Evolutionary conservation across 2,888 invertebrate species (phyloP).

Genomic region (Troilus luridus): DNA sequence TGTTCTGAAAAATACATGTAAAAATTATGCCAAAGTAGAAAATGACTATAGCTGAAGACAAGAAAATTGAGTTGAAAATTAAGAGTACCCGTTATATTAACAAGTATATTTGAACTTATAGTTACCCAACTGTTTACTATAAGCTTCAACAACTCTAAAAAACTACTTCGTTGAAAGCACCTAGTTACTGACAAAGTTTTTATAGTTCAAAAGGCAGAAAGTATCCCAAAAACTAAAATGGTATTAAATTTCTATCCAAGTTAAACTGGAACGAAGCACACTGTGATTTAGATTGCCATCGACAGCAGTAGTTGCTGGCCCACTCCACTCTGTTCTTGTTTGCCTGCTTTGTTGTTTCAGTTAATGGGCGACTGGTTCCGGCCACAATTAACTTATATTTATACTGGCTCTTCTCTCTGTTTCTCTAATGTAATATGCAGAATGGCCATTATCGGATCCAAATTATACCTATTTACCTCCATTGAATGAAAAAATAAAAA

Average conservation of each 20-base stretch:
- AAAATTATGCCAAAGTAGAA: no score
- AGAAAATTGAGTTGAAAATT: no score
- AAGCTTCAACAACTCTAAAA: no score
- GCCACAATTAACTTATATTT: conserved; percentile 2
- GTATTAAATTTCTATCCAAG: conserved; percentile 3
- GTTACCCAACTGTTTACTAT: no score
- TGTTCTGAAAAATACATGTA: no score
- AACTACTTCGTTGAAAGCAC: neutral
- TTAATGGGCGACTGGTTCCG: neutral
- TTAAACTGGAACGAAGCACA: neutral
- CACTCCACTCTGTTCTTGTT: neutral
- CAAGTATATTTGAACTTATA: no score
- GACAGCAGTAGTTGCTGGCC: neutral
- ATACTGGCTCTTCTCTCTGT: neutral
- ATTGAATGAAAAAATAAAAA: no score
- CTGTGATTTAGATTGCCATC: conserved; percentile 3
- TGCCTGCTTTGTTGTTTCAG: neutral
- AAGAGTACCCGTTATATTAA: no score
- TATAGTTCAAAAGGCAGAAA: neutral
- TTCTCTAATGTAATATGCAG: neutral
- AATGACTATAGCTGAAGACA: no score
- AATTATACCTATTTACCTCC: neutral
- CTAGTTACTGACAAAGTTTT: neutral
- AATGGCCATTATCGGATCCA: neutral
- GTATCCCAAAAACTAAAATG: neutral